Base-by-base conservation (phyloP, 1,140 invertebrate species). In the Temnothorax nylanderi region DNA sequence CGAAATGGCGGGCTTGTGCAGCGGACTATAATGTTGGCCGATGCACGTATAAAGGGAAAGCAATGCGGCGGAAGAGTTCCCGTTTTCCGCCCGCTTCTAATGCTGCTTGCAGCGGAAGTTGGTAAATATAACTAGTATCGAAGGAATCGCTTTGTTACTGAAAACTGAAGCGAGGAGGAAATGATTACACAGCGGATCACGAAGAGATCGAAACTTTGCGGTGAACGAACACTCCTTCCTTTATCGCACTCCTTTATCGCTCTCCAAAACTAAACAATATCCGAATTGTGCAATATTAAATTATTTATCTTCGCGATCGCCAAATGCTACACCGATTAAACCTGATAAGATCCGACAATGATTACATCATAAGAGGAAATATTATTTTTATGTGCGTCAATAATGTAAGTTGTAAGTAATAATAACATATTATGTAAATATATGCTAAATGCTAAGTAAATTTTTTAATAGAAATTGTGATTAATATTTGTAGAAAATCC, bases 131-230 rank as follows among this genome's bases (percentile, higher is more conserved):
- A 80, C 62, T 67, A 67, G 47, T 32, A 67, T 80, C 34, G 77
- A 80, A 80, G 62, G 41, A 80, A 80, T 80, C 47, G 62, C 77
- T 80, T 80, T 80, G 47, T 80, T 80, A 80, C 60, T 80, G 77
- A 80, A 67, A 67, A 34, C 62, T 67, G 47, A 80, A 41, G 41
- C 75, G 26, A 65, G 60, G 62, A 80, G 62, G 10, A 80, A 80
- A 54, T 62, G 77, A 80, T 80, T 80, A 80, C 47, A 80, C 32
- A 80, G 62, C 47, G 47, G 62, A 80, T 80, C 62, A 80, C 34
- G 32, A 37, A 26, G 18, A 80, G 47, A 80, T 67, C 13, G 62
- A 54, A 80, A 67, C 32, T 56, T 62, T 26, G 13, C 4, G 13
- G n/a, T 26, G 4, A 80, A 67, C 34, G 34, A 67, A 26, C 11